Conservation (phyloP, 1,140 invertebrate species). For the Pantala flavescens region DNA sequence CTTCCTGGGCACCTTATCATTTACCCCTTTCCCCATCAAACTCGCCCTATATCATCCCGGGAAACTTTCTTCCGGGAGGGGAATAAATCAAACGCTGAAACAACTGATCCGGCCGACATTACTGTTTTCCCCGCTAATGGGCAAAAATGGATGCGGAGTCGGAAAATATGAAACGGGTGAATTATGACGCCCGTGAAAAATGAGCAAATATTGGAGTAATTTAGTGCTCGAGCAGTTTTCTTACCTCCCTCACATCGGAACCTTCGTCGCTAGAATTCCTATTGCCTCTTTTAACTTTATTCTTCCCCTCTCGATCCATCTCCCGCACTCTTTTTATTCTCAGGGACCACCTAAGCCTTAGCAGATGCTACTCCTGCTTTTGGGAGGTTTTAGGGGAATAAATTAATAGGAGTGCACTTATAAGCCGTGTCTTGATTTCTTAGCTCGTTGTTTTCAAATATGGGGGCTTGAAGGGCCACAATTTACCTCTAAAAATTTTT, state of each 20-base stretch:
- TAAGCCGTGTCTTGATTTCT: too few relatives aligned
- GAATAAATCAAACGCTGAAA: slow-evolving; percentile 10
- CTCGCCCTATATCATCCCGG: background rate
- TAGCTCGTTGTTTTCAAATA: too few relatives aligned
- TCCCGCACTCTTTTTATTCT: background rate
- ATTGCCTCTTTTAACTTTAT: background rate
- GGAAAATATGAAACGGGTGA: background rate
- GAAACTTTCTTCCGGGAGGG: background rate
- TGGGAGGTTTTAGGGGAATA: too few relatives aligned
- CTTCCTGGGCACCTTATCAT: background rate
- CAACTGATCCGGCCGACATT: background rate
- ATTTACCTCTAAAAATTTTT: too few relatives aligned
- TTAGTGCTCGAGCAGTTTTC: background rate
- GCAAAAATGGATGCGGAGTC: background rate
- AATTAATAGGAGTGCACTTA: too few relatives aligned
- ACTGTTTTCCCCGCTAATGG: background rate
- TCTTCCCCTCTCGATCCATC: background rate
- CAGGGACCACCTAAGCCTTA: too few relatives aligned
- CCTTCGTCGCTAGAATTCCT: background rate
- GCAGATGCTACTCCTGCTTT: too few relatives aligned
- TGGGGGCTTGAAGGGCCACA: too few relatives aligned
- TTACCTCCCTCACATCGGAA: background rate
- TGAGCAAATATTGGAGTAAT: slow-evolving; percentile 3
- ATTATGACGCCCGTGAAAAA: slow-evolving; percentile 9
- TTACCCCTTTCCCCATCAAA: background rate